Evolutionary conservation across 2,888 invertebrate genomes (phyloP).

Genomic region (Panorpa germanica): DNA sequence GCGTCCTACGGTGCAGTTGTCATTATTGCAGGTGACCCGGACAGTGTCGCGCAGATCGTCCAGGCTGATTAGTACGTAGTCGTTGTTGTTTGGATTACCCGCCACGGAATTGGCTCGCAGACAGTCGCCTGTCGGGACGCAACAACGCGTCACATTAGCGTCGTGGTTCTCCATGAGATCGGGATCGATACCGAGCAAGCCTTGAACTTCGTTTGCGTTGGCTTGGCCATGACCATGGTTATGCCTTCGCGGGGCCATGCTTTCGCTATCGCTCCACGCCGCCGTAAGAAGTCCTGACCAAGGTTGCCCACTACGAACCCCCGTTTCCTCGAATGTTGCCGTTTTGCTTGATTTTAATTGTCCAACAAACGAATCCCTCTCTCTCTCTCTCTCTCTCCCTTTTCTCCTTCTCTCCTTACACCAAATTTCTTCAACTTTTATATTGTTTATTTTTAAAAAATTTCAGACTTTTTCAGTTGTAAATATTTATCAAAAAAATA

Average conservation of each 20-base stretch:
- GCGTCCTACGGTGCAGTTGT: constrained; percentile 69
- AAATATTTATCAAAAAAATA: too few species aligned
- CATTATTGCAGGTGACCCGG: constrained; percentile 88
- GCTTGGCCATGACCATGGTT: constrained; percentile 16
- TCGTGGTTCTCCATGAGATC: constrained; percentile 9
- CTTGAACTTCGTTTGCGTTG: constrained; percentile 20
- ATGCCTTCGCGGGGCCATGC: constrained; percentile 33
- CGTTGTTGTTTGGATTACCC: constrained; percentile 22
- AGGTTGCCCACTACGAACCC: too few species aligned
- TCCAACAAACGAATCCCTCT: too few species aligned
- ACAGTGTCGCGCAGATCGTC: constrained; percentile 64
- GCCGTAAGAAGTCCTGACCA: too few species aligned
- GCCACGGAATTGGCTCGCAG: constrained; percentile 36
- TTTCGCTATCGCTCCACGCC: constrained; percentile 9
- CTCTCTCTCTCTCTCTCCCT: too few species aligned
- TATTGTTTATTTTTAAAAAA: too few species aligned
- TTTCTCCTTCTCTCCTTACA: too few species aligned
- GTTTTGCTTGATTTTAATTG: too few species aligned
- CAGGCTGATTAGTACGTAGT: constrained; percentile 33
- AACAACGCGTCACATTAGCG: constrained; percentile 41
- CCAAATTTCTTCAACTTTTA: too few species aligned
- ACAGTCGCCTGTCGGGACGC: constrained; percentile 67
- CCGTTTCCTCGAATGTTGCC: too few species aligned
- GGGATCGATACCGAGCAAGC: constrained; percentile 17
- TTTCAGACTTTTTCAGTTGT: too few species aligned